phyloP scores from a whole-genome alignment of 2,888 invertebrate genomes.

The Teinopalpus imperialis region DNA sequence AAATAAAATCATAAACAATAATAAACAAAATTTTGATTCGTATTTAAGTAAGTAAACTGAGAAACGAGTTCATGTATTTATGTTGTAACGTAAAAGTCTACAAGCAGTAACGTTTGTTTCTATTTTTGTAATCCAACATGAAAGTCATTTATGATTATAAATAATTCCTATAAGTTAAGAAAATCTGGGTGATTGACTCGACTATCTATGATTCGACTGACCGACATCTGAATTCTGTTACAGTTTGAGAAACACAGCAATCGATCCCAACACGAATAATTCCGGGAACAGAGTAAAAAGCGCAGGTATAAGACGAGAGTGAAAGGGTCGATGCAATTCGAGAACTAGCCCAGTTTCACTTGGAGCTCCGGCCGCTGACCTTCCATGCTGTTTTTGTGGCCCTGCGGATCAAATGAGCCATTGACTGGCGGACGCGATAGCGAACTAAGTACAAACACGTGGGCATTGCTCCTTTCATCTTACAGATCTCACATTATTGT shows the following conservation, averaged over 20 bases:
- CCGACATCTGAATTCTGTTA: no score
- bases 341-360: slow-evolving; percentile 73
- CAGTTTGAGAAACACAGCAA: slow-evolving; percentile 52
- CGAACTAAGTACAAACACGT: slow-evolving; percentile 74
- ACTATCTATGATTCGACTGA: no score
- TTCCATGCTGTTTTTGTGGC: slow-evolving; percentile 59
- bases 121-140: no score
- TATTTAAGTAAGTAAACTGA: no score
- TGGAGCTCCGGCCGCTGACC: slow-evolving; percentile 56
- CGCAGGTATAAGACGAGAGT: slow-evolving; percentile 78
- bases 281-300: slow-evolving; percentile 74
- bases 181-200: no score
- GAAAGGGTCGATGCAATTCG: slow-evolving; percentile 81
- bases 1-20: no score
- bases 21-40: no score
- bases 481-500: slow-evolving; percentile 53
- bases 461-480: slow-evolving; percentile 60
- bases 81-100: no score
- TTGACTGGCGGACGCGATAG: slow-evolving; percentile 47
- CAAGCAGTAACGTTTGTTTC: no score
- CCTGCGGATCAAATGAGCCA: slow-evolving; percentile 59
- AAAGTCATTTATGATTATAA: no score
- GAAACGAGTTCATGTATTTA: no score
- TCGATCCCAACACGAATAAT: slow-evolving; percentile 44
- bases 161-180: no score